A percentile compares a stretch with the other conserved stretches of the same genome.
Evolutionary conservation across 1,140 invertebrate genomes (phyloP).

Genomic region (Liolophura sinensis): DNA sequence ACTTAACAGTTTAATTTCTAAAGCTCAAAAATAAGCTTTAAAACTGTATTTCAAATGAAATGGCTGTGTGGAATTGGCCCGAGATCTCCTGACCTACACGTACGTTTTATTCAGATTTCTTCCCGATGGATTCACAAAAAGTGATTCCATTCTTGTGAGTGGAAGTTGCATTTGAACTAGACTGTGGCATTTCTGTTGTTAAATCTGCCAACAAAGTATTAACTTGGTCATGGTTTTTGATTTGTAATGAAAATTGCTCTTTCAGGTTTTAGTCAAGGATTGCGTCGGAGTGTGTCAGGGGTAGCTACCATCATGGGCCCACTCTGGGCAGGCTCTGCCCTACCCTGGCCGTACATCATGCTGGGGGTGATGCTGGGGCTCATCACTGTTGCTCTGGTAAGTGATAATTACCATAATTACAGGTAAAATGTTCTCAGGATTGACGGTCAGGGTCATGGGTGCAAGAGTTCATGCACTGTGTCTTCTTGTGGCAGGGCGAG

Average conservation of each 20-base stretch:
- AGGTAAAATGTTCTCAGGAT: too few species aligned
- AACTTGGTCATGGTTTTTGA: slow-evolving; percentile 2
- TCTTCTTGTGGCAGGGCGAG: too few species aligned
- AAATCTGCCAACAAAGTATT: neutral
- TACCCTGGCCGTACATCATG: slow-evolving; percentile 32
- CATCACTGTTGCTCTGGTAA: slow-evolving; percentile 33
- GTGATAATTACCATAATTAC: too few species aligned
- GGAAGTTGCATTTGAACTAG: neutral
- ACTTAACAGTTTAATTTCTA: too few species aligned
- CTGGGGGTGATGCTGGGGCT: slow-evolving; percentile 41
- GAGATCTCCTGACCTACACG: too few species aligned
- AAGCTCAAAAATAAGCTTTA: too few species aligned
- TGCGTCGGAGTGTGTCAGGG: slow-evolving; percentile 37
- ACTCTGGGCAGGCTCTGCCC: slow-evolving; percentile 39
- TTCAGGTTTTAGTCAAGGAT: slow-evolving; percentile 45
- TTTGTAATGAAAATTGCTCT: too few species aligned
- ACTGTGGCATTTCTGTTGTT: neutral
- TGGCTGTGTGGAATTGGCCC: too few species aligned
- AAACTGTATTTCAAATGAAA: too few species aligned
- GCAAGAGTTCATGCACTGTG: too few species aligned
- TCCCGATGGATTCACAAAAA: neutral
- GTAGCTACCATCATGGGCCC: slow-evolving; percentile 39
- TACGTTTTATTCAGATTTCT: too few species aligned
- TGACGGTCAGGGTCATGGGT: too few species aligned
- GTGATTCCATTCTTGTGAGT: neutral